Base-by-base conservation (phyloP, 2,797 vertebrate species). In the Muscicapa striata region DNA sequence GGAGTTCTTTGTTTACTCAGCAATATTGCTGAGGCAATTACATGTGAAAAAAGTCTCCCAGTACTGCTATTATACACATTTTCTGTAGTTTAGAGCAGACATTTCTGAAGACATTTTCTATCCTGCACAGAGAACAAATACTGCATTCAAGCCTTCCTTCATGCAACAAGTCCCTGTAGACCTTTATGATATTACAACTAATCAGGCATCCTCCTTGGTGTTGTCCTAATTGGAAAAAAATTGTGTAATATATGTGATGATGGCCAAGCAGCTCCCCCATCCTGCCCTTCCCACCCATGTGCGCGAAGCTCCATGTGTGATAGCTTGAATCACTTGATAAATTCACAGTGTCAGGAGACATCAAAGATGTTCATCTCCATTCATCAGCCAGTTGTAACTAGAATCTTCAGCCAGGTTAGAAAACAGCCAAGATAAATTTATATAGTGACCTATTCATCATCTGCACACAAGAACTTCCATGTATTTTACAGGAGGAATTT, bases 1-100 rank as follows among this genome's bases (percentile, higher is more conserved):
- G 40, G 72, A 80, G 72, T 55, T 83, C 78, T 87, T 89, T 93
- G 89, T 96, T 92, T 87, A 87, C 68, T 81, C 72, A 91, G 59
- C 15, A 54, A 17, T 32, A 87, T 26, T 94, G 69, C 69, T 59
- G 89, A 89, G 29, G 87, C 84, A 73, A 69, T 85, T 83, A 38
- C 36, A 78, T 52, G 34, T 32, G 43, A 80, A 87, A 9, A 45
- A 75, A 88, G n/a, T 45, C 30, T 84, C 64, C 61, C 41, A 82
- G 68, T 40, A 40, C 15, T 49, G 32, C 34, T 76, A 58, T 52
- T 63, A 43, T 46, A 57, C 46, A 40, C 34, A 67, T 83, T 87
- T 61, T 79, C 38, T 66, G 40, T 29, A 48, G 34, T 84, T 87
- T 34, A 75, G 54, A 72, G 45, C 36, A 69, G 63, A 34, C 45